Evolutionary conservation across 2,888 invertebrate species (phyloP).

Genomic region (Oscheius sp.): DNA sequence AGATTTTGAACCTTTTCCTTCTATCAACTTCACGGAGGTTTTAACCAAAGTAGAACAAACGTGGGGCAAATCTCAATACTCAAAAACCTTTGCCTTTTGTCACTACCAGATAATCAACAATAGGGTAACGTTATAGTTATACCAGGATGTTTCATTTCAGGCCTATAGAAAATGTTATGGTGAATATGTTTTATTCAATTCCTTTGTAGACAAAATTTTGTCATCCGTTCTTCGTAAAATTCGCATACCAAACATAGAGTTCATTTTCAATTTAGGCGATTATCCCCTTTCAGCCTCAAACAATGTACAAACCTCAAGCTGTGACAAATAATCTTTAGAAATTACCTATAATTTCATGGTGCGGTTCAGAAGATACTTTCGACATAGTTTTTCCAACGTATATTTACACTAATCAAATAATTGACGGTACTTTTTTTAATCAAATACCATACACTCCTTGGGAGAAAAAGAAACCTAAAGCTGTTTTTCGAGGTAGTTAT

Average conservation of each 20-base stretch:
- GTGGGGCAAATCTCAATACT: slow-evolving; percentile 9
- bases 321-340: neutral
- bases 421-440: neutral
- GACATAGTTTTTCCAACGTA: slow-evolving; percentile 29
- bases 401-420: neutral
- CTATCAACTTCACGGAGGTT: slow-evolving; percentile 9
- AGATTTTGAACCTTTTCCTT: slow-evolving; percentile 2
- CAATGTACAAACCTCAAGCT: neutral
- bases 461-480: slow-evolving; percentile 4
- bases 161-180: slow-evolving; percentile 10
- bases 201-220: slow-evolving; percentile 15
- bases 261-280: slow-evolving; percentile 26
- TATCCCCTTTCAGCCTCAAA: slow-evolving; percentile 12
- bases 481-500: slow-evolving; percentile 15
- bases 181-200: slow-evolving; percentile 12
- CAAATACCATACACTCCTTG: slow-evolving; percentile 1
- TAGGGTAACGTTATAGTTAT: neutral
- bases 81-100: neutral
- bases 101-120: slow-evolving; percentile 26
- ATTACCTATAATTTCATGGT: slow-evolving; percentile 24
- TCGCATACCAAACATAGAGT: slow-evolving; percentile 16
- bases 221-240: slow-evolving; percentile 4
- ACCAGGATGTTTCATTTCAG: neutral
- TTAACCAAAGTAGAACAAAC: neutral
- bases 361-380: slow-evolving; percentile 10